Conservation (phyloP, 2,113 vertebrate genomes). For the Eptesicus fuscus region DNA sequence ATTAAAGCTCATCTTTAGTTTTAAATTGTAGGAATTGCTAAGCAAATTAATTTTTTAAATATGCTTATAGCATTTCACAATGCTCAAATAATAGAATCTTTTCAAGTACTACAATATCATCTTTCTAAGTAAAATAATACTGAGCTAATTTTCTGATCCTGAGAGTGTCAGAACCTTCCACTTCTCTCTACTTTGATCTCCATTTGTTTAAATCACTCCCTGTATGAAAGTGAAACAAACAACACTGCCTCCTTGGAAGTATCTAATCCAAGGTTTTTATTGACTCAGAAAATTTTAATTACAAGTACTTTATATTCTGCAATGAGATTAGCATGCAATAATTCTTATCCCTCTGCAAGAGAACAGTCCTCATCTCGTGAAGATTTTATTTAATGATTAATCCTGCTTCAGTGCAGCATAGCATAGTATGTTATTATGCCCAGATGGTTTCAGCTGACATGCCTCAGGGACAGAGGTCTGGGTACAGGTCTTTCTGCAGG, state of each 20-base stretch:
- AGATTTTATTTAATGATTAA: background rate
- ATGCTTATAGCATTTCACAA: background rate
- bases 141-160: background rate
- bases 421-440: background rate
- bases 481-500: background rate
- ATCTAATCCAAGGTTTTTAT: background rate
- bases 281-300: background rate
- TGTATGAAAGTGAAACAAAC: background rate
- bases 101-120: background rate
- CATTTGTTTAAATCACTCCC: background rate
- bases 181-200: background rate
- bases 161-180: background rate
- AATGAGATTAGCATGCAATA: background rate
- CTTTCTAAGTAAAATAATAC: background rate
- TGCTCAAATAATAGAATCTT: background rate
- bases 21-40: conserved; percentile 13
- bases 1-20: conserved; percentile 34
- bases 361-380: background rate
- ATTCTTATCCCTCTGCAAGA: background rate
- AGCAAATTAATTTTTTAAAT: conserved; percentile 20
- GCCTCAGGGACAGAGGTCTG: fast-evolving
- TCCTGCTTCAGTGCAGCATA: background rate
- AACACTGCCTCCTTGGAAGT: background rate
- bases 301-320: background rate
- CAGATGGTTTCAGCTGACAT: background rate